Evolutionary conservation across 2,888 invertebrate species (phyloP).

Genomic region (Agriopis aurantiaria): DNA sequence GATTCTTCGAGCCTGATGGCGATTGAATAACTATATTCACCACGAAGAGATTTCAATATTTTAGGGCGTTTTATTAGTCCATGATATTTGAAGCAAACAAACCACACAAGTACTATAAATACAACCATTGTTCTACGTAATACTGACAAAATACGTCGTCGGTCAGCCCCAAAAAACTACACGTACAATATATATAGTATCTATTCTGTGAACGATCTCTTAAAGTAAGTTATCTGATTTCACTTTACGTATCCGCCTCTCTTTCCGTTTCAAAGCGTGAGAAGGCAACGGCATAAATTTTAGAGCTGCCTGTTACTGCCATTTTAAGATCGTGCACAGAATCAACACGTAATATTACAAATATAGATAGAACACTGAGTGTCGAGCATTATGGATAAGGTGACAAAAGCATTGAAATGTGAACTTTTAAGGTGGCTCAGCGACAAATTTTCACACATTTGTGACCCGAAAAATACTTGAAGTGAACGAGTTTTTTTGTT

Average conservation of each 20-base stretch:
- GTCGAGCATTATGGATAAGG: not conserved
- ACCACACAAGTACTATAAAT: not conserved
- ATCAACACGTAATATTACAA: not conserved
- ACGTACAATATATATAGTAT: not conserved
- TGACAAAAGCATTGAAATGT: too few relatives aligned
- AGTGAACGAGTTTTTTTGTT: too few relatives aligned
- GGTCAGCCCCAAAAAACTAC: not conserved
- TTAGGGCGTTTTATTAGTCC: not conserved
- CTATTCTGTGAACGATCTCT: not conserved
- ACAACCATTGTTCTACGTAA: not conserved
- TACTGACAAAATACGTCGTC: not conserved
- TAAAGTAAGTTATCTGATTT: not conserved
- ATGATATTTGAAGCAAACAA: not conserved
- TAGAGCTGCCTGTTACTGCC: not conserved
- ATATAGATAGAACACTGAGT: not conserved
- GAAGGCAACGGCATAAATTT: not conserved
- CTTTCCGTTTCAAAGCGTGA: not conserved
- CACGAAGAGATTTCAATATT: too few relatives aligned
- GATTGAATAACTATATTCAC: too few relatives aligned
- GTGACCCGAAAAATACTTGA: too few relatives aligned
- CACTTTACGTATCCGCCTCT: not conserved
- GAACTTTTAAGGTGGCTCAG: too few relatives aligned
- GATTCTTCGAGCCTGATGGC: too few relatives aligned
- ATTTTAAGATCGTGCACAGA: not conserved
- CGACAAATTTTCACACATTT: too few relatives aligned